Conservation (phyloP, 2,797 vertebrate species). For the Molothrus ater region DNA sequence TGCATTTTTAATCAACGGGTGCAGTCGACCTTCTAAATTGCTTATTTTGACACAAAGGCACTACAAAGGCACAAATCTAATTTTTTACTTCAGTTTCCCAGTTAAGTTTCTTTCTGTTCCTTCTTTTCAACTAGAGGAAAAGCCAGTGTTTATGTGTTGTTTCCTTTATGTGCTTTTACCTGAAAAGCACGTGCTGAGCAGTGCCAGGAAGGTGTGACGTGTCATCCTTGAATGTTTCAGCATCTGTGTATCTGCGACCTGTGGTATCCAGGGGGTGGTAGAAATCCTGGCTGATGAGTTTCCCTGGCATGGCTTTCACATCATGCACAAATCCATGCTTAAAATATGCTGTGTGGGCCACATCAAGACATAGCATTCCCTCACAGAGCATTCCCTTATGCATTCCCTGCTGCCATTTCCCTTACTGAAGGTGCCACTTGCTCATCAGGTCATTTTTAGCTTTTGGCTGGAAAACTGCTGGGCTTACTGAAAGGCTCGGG, state of each 20-base stretch:
- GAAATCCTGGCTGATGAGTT: not conserved
- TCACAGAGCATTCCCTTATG: no score
- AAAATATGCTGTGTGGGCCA: not conserved
- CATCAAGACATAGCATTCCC: not conserved
- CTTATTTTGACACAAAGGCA: not conserved
- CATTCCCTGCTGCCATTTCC: not conserved
- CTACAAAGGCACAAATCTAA: not conserved
- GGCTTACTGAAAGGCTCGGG: not conserved
- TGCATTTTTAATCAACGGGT: not conserved
- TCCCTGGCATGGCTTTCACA: not conserved
- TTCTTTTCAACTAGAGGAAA: not conserved
- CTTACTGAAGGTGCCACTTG: not conserved
- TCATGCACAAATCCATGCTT: not conserved
- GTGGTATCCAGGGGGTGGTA: not conserved
- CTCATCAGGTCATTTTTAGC: not conserved
- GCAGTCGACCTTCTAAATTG: not conserved
- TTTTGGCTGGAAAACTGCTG: not conserved
- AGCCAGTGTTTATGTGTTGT: not conserved
- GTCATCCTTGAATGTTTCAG: not conserved
- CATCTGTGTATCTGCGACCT: rapidly evolving
- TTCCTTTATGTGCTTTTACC: not conserved
- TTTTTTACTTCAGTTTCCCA: not conserved
- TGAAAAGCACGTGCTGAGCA: not conserved
- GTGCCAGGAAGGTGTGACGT: rapidly evolving
- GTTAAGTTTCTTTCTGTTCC: not conserved